Evolutionary conservation across 2,888 invertebrate genomes (phyloP).

Genomic region (Chalcosyrphus nemorum): DNA sequence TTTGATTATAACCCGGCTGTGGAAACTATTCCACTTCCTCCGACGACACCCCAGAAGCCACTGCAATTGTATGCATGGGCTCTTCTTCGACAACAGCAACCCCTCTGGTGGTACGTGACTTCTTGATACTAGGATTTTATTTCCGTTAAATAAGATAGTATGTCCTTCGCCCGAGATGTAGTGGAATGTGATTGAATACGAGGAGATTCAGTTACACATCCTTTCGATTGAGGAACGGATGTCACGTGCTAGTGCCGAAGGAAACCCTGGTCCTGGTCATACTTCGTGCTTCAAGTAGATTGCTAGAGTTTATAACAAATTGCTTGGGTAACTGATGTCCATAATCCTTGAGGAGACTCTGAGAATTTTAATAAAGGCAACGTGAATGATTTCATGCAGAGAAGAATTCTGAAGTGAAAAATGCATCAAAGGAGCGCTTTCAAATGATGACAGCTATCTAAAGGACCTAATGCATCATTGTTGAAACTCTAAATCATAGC

Average conservation of each 20-base stretch:
- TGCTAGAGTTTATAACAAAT: constrained; percentile 4
- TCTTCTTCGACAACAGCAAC: neutral
- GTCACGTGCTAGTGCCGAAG: constrained; percentile 18
- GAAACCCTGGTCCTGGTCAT: constrained; percentile 11
- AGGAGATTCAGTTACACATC: constrained; percentile 2
- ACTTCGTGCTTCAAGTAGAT: neutral
- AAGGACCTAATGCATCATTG: too few species aligned
- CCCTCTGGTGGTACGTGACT: constrained; percentile 47
- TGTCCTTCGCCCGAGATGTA: constrained; percentile 16
- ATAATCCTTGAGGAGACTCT: neutral
- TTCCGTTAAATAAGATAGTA: constrained; percentile 30
- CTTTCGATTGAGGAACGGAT: neutral
- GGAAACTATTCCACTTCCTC: constrained; percentile 12
- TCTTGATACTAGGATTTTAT: constrained; percentile 24
- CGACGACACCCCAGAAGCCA: neutral
- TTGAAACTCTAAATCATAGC: too few species aligned
- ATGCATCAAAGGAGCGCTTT: too few species aligned
- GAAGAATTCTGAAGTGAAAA: too few species aligned
- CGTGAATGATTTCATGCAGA: neutral
- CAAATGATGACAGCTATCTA: too few species aligned
- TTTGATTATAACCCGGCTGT: constrained; percentile 22
- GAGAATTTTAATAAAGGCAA: neutral
- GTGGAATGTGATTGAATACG: constrained; percentile 13
- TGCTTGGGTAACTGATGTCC: constrained; percentile 19
- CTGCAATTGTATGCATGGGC: constrained; percentile 38